phyloP scores from a whole-genome alignment of 2,797 vertebrate genomes.

The Pitangus sulphuratus region DNA sequence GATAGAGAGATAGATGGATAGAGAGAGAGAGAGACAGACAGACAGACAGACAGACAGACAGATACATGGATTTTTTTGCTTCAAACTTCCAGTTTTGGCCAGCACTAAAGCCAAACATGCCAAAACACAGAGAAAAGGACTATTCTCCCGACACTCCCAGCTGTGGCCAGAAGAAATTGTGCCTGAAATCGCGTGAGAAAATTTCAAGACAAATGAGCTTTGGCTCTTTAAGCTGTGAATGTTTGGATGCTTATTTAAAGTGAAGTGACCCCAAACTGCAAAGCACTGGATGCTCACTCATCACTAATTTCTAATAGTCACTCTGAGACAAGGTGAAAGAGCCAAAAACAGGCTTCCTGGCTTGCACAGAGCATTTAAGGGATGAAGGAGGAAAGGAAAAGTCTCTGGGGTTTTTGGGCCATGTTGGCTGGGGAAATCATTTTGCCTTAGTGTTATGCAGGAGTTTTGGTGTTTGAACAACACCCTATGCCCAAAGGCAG shows the following conservation, averaged over 20 bases:
- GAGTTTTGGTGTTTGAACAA: not conserved
- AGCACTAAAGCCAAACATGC: not conserved
- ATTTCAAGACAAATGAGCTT: constrained; percentile 45
- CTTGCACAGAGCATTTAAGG: not conserved
- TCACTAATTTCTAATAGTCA: not conserved
- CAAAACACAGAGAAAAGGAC: not conserved
- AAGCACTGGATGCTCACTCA: not conserved
- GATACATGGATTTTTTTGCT: not conserved
- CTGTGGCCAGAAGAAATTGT: constrained; percentile 40
- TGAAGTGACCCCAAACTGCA: constrained; percentile 41
- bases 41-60: not conserved
- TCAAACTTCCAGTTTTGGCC: not conserved
- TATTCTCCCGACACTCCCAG: constrained; percentile 18
- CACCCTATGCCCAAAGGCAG: not conserved
- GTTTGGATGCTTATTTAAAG: constrained; percentile 42
- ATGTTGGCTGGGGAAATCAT: not conserved
- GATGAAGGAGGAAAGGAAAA: not conserved
- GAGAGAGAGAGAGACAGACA: not conserved
- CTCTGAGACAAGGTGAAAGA: constrained; percentile 7
- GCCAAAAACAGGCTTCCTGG: constrained; percentile 7
- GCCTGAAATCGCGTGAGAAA: constrained; percentile 52
- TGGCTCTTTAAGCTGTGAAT: not conserved
- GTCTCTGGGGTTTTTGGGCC: not conserved
- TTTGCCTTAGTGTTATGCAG: not conserved
- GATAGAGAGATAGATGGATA: not conserved